A percentile compares a stretch with the other conserved stretches of the same genome.
These are phyloP conservation scores for Scelioninae gen. 2 DNA, from an alignment of 2,888 invertebrate genomes.

Conservation along the genomic window DNA sequence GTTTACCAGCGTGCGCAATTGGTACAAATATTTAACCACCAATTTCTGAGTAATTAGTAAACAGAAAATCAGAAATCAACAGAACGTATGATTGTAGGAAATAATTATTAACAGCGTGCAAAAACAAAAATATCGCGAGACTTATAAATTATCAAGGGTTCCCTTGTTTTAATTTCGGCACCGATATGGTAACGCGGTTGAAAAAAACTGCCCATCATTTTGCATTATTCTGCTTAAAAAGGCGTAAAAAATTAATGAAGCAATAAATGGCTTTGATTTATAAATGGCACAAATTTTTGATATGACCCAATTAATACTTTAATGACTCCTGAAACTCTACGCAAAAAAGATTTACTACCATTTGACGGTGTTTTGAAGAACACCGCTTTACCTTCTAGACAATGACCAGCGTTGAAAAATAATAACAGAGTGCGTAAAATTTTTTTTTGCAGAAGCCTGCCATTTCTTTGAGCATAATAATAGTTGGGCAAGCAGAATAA, in stretches of 20 bases:
- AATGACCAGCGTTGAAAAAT: constrained; percentile 7
- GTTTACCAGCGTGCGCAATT: too few species aligned
- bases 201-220: too few species aligned
- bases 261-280: constrained; percentile 49
- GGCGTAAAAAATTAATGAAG: constrained; percentile 43
- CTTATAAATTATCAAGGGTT: too few species aligned
- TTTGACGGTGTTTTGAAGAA: constrained; percentile 40
- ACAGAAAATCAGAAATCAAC: too few species aligned
- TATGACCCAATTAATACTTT: constrained; percentile 48
- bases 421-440: constrained; percentile 9
- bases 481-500: neutral
- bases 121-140: too few species aligned
- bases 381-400: constrained; percentile 26
- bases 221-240: constrained; percentile 11
- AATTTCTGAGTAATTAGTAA: too few species aligned
- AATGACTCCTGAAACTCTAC: constrained; percentile 32
- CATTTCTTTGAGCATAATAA: neutral
- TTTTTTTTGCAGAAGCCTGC: neutral
- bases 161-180: too few species aligned
- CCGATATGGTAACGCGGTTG: too few species aligned
- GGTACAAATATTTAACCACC: too few species aligned
- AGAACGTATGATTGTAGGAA: too few species aligned
- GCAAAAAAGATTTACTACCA: constrained; percentile 45
- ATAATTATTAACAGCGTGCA: too few species aligned
- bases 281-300: constrained; percentile 37